Evolutionary conservation across 2,888 invertebrate genomes (phyloP).

Genomic region (Ochlodes sylvanus): DNA sequence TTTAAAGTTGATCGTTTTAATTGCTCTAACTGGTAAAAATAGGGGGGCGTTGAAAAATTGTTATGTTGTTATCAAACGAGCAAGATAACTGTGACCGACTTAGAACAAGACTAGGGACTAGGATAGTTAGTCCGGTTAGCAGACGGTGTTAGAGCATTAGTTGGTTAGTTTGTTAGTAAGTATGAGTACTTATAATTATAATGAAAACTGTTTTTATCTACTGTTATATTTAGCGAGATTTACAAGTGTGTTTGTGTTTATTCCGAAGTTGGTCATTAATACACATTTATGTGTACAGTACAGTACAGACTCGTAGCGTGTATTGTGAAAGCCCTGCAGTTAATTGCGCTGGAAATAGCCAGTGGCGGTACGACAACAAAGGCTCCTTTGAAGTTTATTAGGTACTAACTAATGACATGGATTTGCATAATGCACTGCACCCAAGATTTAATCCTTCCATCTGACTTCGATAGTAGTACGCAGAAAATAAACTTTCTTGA

Average conservation of each 20-base stretch:
- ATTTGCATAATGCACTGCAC: constrained; percentile 24
- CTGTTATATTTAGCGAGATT: constrained; percentile 14
- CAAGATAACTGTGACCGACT: too few relatives aligned
- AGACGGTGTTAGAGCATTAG: too few relatives aligned
- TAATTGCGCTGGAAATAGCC: constrained; percentile 27
- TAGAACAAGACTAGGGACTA: too few relatives aligned
- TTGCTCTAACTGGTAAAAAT: too few relatives aligned
- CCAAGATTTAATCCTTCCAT: constrained; percentile 11
- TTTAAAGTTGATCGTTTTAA: too few relatives aligned
- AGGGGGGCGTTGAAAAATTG: too few relatives aligned
- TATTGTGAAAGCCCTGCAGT: constrained; percentile 14
- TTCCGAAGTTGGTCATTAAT: constrained; percentile 21
- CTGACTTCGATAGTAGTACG: constrained; percentile 13
- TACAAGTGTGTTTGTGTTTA: constrained; percentile 25
- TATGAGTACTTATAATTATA: too few relatives aligned
- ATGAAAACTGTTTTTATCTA: too few relatives aligned
- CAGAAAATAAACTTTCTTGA: constrained; percentile 9
- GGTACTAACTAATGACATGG: constrained; percentile 30
- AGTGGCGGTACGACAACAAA: constrained; percentile 25
- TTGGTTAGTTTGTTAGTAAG: too few relatives aligned
- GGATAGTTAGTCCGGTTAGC: too few relatives aligned
- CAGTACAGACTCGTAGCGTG: background rate
- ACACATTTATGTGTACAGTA: background rate
- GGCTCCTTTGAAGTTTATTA: constrained; percentile 35
- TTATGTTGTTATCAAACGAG: too few relatives aligned